A percentile compares a stretch with the other conserved stretches of the same genome.
Conservation (phyloP, 2,888 invertebrate genomes). For the Pandemis cinnamomeana region DNA sequence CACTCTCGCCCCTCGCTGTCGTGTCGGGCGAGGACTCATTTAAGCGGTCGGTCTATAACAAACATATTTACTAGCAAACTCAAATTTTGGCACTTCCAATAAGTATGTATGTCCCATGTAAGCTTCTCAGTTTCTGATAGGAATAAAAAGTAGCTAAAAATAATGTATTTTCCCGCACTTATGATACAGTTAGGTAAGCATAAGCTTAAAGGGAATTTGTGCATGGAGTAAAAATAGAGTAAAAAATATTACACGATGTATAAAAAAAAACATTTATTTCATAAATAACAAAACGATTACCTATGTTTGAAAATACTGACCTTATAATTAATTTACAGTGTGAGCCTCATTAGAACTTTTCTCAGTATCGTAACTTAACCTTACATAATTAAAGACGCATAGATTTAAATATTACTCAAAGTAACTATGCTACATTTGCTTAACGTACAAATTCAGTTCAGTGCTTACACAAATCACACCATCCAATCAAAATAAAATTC, state of each 20-base stretch:
- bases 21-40: too few relatives aligned
- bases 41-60: too few relatives aligned
- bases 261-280: slow-evolving; percentile 53
- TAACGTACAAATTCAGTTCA: slow-evolving; percentile 34
- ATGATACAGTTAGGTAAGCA: too few relatives aligned
- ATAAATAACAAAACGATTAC: slow-evolving; percentile 55
- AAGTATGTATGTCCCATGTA: too few relatives aligned
- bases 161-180: too few relatives aligned
- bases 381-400: slow-evolving; percentile 28
- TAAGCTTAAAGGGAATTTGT: neutral
- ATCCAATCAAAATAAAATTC: neutral
- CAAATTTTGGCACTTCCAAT: too few relatives aligned
- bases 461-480: slow-evolving; percentile 11
- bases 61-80: too few relatives aligned
- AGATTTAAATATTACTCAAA: slow-evolving; percentile 39
- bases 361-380: slow-evolving; percentile 29
- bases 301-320: slow-evolving; percentile 60
- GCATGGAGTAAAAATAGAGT: slow-evolving; percentile 26
- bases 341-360: slow-evolving; percentile 42
- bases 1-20: too few relatives aligned
- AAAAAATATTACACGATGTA: slow-evolving; percentile 24
- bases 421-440: slow-evolving; percentile 21
- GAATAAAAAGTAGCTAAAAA: too few relatives aligned
- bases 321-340: slow-evolving; percentile 44
- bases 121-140: too few relatives aligned